Percentiles rank a stretch among this genome's conserved stretches.
Conservation (phyloP, 2,113 vertebrate species). For the Sigmodon hispidus region DNA sequence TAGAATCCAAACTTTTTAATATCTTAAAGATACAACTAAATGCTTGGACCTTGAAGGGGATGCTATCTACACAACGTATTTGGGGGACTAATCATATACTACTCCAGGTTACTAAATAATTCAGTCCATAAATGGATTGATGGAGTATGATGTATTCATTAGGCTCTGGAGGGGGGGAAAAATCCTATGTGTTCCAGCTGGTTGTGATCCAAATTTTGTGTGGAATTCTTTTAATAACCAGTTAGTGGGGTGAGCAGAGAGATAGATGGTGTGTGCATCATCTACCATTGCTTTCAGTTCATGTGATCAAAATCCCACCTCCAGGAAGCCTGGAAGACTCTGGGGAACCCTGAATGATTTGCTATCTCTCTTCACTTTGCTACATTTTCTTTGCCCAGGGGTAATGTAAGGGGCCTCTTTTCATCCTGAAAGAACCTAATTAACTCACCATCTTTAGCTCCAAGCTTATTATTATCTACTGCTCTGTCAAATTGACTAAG, state of each 20-base stretch:
- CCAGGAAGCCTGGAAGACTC: background rate
- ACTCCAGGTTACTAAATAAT: slow-evolving; percentile 9
- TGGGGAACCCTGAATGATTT: background rate
- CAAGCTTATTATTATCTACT: slow-evolving; percentile 40
- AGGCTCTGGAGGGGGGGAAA: background rate
- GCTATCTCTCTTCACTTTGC: background rate
- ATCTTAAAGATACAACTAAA: slow-evolving; percentile 1
- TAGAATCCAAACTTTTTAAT: background rate
- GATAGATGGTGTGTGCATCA: background rate
- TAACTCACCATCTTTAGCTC: slow-evolving; percentile 34
- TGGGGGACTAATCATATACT: background rate
- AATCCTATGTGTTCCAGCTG: background rate
- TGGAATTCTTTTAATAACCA: background rate
- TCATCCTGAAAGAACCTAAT: background rate
- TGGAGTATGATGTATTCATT: background rate
- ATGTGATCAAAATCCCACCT: background rate
- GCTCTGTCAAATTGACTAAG: background rate
- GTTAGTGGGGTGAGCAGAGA: background rate
- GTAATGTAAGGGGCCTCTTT: background rate
- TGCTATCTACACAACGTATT: background rate
- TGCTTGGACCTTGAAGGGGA: background rate
- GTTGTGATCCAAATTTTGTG: background rate
- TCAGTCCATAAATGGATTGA: background rate
- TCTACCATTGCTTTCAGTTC: background rate
- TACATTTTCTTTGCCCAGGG: background rate